Evolutionary conservation across 2,888 invertebrate genomes (phyloP).

Genomic region (Deilephila elpenor): DNA sequence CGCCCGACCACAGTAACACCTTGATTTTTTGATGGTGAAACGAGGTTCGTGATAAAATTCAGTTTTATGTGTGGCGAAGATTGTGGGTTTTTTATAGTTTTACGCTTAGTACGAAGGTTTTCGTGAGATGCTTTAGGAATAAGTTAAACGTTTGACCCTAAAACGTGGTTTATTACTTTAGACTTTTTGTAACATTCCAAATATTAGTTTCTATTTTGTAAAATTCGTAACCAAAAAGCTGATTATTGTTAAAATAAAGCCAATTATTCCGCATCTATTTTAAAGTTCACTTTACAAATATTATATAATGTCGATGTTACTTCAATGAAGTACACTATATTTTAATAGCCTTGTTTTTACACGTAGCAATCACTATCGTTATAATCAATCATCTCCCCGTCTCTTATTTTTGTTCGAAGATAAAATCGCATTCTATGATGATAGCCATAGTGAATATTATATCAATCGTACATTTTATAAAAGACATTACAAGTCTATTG

Average conservation of each 20-base stretch:
- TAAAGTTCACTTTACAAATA: too few relatives aligned
- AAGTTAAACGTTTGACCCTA: background rate
- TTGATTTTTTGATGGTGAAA: conserved; percentile 66
- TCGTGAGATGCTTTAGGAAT: background rate
- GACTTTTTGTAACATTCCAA: background rate
- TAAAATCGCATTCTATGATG: background rate
- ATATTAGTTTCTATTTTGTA: background rate
- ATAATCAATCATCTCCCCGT: background rate
- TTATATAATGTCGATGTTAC: too few relatives aligned
- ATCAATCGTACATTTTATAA: too few relatives aligned
- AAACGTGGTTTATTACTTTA: too few relatives aligned
- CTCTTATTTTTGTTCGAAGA: background rate
- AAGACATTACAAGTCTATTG: too few relatives aligned
- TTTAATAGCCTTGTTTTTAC: background rate
- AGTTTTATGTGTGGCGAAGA: conserved; percentile 30
- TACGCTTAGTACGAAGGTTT: background rate
- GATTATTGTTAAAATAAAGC: too few relatives aligned
- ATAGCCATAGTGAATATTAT: background rate
- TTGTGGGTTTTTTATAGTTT: conserved; percentile 23
- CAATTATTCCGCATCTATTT: too few relatives aligned
- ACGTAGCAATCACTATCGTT: background rate
- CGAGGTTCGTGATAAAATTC: conserved; percentile 30
- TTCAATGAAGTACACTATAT: background rate
- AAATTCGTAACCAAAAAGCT: background rate
- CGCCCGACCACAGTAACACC: conserved; percentile 52